Evolutionary conservation across 1,140 invertebrate species (phyloP), one percentile per base, ranked within the genome.

Genomic region (Hydropsyche tenuis): DNA sequence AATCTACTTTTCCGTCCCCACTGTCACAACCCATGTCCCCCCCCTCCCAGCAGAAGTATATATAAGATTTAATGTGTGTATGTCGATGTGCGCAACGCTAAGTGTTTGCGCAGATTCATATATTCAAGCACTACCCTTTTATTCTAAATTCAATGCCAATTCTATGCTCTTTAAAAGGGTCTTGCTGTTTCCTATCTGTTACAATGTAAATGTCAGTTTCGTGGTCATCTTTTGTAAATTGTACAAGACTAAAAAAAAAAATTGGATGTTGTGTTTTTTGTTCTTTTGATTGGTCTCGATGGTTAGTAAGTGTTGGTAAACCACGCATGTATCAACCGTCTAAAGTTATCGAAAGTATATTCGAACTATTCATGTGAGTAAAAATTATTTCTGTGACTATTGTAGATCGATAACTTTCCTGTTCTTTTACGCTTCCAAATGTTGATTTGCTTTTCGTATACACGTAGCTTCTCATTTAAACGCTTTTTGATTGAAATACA

Each of bases 101-200:
- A n/a, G 14, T 43, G 12, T 48, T 14, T 48, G 45, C n/a, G 56
- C 20, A 60, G 14, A 14, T n/a, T 48, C 11, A 48, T 14, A n/a
- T n/a, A n/a, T 48, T 60, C 12, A 56, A 60, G 56, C 56, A 60
- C 25, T 14, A 60, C 23, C 56, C 56, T 60, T 60, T 60, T 27
- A 23, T 14, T 60, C 12, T 5, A 12, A 14, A 12, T 60, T 60
- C 23, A 56, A 5, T 20, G 1, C 3, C 18, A 11, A 43, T 7
- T 23, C 23, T 25, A 23, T 25, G 23, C 1, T 12, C 5, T 12
- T 60, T 12, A 27, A 23, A 60, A 60, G 56, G 56, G 56, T 60
- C 14, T 23, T 60, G 56, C 51, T 56, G 51, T 23, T 25, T 4
- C 12, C 2, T 60, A 23, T 60, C 25, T 23, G 12, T 23, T 60